phyloP scores from a whole-genome alignment of 2,113 vertebrate genomes.

The Anser cygnoides region DNA sequence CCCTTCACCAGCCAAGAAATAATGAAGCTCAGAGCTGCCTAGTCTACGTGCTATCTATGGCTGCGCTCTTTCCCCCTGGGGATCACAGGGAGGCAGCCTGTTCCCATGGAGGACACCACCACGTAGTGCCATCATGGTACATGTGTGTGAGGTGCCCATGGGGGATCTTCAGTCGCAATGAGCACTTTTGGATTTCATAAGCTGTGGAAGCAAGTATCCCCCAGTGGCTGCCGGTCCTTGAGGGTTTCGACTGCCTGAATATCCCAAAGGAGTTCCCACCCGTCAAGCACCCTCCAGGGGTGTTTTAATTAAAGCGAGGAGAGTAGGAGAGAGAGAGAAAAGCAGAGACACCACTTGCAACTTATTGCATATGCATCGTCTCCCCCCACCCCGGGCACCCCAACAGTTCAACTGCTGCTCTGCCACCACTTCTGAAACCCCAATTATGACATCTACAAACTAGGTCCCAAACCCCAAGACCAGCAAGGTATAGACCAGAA shows the following conservation, averaged over 20 bases:
- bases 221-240: neutral
- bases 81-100: accelerated
- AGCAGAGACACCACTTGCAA: neutral
- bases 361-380: neutral
- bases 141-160: neutral
- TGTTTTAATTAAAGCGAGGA: constrained; percentile 43
- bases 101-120: accelerated
- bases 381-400: neutral
- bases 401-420: neutral
- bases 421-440: neutral
- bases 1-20: neutral
- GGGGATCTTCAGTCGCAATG: neutral
- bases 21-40: neutral
- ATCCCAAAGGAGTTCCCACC: constrained; percentile 28
- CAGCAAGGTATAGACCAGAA: neutral
- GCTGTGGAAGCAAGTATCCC: constrained; percentile 10
- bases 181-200: neutral
- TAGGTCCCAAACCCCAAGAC: constrained; percentile 6
- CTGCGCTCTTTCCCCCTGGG: neutral
- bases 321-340: neutral
- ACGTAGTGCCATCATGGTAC: neutral
- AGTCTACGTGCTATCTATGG: neutral
- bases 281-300: neutral
- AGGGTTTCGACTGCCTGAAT: neutral
- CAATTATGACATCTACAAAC: neutral